Evolutionary conservation across 2,113 vertebrate species (phyloP), one percentile per base, ranked within the genome.

Genomic region (Alligator sinensis): DNA sequence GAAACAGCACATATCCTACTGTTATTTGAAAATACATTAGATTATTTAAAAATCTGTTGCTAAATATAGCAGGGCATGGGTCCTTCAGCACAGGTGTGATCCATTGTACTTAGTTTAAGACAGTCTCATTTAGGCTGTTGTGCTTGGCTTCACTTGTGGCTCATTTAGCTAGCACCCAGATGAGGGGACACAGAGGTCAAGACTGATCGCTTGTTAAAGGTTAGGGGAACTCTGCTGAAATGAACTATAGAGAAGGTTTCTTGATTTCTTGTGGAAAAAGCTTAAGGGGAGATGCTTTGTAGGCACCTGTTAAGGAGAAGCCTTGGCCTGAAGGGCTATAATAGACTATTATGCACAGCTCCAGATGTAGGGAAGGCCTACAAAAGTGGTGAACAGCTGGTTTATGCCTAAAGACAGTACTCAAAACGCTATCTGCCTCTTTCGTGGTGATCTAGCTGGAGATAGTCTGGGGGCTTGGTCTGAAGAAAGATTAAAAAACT

Each of bases 141-240:
- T 68, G n/a, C 30, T 34, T 11, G 16, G 30, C 58, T 76, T 75
- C 76, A 18, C 27, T 24, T 79, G 60, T 54, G 1, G 54, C 59
- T 58, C 8, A 4, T 14, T 89, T 4, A 22, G 21, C 9, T 86
- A 0, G 24, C 28, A 30, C 57, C 5, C 6, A 66, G 17, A 1
- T 3, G 4, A 15, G 0, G 16, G 9, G 21, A 59, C 0, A 17
- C 3, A 1, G 22, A 47, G 47, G 47, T 47, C 47, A 47, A 47
- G 47, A 47, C 47, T 47, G 47, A 47, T 47, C 47, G 9, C 47
- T 47, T 47, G 47, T 47, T 1, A 0, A 62, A 8, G 3, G 38
- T 66, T 70, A n/a, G 66, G 16, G 66, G 7, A 68, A n/a, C 82
- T 6, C 12, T 80, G 47, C 8, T 58, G n/a, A 82, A 55, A 76